A percentile compares a stretch with the other conserved stretches of the same genome.
Evolutionary conservation across 2,113 vertebrate genomes (phyloP).

Genomic region (Leuciscus idus): DNA sequence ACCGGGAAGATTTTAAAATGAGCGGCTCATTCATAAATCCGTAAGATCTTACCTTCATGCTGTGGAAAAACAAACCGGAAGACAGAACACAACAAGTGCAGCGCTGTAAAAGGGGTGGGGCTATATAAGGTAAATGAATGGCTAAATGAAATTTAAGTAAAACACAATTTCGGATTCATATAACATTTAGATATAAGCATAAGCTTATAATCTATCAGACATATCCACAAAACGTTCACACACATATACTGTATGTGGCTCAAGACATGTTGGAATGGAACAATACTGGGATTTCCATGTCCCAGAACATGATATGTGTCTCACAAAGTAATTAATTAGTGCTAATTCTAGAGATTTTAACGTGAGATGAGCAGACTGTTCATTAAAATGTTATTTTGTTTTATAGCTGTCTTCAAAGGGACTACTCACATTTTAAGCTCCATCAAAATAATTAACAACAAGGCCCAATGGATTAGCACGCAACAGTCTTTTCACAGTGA

Average conservation of each 20-base stretch:
- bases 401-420: slow-evolving; percentile 38
- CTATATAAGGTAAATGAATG: too few species aligned
- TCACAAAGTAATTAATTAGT: slow-evolving; percentile 44
- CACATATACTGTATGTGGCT: neutral
- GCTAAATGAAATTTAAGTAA: neutral
- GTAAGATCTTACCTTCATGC: too few species aligned
- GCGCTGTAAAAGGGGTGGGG: too few species aligned
- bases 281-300: slow-evolving; percentile 8
- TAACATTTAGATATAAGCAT: neutral
- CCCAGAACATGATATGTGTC: slow-evolving; percentile 6
- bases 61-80: too few species aligned
- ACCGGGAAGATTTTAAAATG: too few species aligned
- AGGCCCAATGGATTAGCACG: slow-evolving; percentile 42
- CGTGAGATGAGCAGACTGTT: slow-evolving; percentile 40
- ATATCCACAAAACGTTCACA: neutral
- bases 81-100: too few species aligned
- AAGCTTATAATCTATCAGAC: neutral
- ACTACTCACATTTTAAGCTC: slow-evolving; percentile 22
- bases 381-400: slow-evolving; percentile 46
- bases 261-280: neutral
- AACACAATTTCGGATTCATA: neutral
- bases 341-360: slow-evolving; percentile 43
- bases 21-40: too few species aligned
- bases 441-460: slow-evolving; percentile 48
- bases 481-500: slow-evolving; percentile 16